These are phyloP conservation scores for Aldrovandia affinis DNA, from an alignment of 2,797 vertebrate species.

Conservation along the genomic window DNA sequence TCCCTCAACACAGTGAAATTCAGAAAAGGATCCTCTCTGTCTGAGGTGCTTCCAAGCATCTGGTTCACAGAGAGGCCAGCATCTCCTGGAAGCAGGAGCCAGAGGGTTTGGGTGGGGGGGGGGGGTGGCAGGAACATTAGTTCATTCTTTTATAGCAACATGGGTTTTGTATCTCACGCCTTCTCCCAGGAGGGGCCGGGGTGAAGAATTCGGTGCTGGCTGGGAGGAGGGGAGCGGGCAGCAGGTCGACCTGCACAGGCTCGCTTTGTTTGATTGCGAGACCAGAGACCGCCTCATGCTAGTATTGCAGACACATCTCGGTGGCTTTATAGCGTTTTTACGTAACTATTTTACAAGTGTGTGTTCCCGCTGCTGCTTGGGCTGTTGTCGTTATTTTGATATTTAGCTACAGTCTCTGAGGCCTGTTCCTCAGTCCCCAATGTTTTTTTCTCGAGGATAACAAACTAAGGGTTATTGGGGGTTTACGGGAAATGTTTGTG, in stretches of 20 bases:
- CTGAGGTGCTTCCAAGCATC: constrained; percentile 36
- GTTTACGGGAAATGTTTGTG: background rate
- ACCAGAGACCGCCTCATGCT: constrained; percentile 1
- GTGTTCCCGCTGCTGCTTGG: constrained; percentile 23
- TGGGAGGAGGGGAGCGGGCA: background rate
- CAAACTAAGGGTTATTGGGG: background rate
- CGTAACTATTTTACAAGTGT: constrained; percentile 31
- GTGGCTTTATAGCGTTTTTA: constrained; percentile 27
- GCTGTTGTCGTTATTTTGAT: constrained; percentile 9
- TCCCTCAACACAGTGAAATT: constrained; percentile 27
- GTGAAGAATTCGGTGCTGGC: constrained; percentile 48
- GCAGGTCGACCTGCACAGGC: constrained; percentile 1
- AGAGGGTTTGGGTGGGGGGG: constrained; percentile 2
- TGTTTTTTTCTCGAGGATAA: background rate
- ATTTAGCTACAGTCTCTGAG: constrained; percentile 14
- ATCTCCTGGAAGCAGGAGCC: constrained; percentile 33
- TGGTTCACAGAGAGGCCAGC: constrained; percentile 44
- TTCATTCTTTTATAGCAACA: constrained; percentile 51
- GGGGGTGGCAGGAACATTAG: constrained; percentile 15
- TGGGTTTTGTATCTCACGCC: constrained; percentile 52
- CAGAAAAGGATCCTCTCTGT: constrained; percentile 21
- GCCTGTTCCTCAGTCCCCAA: constrained; percentile 3
- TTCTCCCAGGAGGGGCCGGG: constrained; percentile 40
- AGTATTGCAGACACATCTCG: constrained; percentile 17
- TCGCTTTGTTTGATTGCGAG: constrained; percentile 39